These are phyloP conservation scores for Rattus rattus DNA, from an alignment of 2,113 vertebrate genomes.

Conservation along the genomic window DNA sequence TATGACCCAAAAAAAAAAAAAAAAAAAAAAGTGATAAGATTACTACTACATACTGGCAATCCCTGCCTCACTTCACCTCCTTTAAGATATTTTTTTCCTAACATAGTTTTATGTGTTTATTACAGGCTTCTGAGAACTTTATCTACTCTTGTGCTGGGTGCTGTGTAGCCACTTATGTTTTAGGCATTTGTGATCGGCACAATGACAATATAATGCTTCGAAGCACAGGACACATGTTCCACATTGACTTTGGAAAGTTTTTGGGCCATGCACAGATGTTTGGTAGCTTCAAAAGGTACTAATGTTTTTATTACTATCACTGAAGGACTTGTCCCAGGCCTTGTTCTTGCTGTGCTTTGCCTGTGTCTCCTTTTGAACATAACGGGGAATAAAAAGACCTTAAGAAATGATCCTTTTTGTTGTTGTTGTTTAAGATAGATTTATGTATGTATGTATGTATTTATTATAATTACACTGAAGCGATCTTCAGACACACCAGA, in stretches of 20 bases:
- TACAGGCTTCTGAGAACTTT: slow-evolving; percentile 98
- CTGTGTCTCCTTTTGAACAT: not conserved
- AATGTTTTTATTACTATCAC: not conserved
- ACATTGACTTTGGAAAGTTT: slow-evolving; percentile 99
- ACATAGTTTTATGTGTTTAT: slow-evolving; percentile 55
- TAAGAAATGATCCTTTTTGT: not conserved
- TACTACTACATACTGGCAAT: slow-evolving; percentile 43
- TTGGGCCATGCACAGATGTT: slow-evolving; percentile 99
- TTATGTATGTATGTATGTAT: too few relatives aligned
- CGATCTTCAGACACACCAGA: too few relatives aligned
- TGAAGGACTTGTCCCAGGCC: not conserved
- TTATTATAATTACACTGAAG: too few relatives aligned
- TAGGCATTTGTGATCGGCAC: slow-evolving; percentile 98
- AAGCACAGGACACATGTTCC: slow-evolving; percentile 98
- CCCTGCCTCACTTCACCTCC: not conserved
- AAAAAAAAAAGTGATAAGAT: not conserved
- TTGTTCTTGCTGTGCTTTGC: slow-evolving; percentile 24
- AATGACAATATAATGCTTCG: slow-evolving; percentile 99
- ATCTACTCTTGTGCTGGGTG: slow-evolving; percentile 99
- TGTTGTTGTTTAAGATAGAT: too few relatives aligned
- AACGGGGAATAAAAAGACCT: not conserved
- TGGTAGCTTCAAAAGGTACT: slow-evolving; percentile 98
- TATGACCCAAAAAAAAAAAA: not conserved
- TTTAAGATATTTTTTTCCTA: slow-evolving; percentile 18
- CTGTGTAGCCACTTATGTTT: slow-evolving; percentile 97